Conservation (phyloP, 2,797 vertebrate species). For the Furcifer pardalis region DNA sequence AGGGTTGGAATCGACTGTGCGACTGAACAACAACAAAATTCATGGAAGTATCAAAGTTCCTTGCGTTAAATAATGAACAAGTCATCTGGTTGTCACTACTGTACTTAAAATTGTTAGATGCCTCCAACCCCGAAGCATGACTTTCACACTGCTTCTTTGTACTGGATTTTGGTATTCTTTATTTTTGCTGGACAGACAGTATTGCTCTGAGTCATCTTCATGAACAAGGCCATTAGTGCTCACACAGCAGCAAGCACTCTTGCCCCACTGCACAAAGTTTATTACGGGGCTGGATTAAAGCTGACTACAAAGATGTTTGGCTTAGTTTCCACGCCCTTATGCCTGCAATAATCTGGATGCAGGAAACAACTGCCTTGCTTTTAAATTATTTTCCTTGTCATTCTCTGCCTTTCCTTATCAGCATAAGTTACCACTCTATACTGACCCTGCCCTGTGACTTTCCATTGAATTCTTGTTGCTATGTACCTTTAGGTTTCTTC, state of each 20-base stretch:
- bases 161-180: background rate
- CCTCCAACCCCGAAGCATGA: background rate
- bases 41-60: background rate
- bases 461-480: background rate
- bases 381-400: conserved; percentile 19
- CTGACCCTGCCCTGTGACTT: background rate
- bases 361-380: background rate
- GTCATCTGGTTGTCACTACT: no score
- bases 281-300: conserved; percentile 1
- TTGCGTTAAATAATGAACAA: no score
- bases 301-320: background rate
- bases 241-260: background rate
- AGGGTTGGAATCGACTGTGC: no score
- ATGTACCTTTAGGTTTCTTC: no score
- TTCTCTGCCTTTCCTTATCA: background rate
- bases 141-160: background rate
- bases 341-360: background rate
- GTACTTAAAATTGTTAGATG: background rate
- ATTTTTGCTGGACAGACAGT: background rate
- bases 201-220: conserved; percentile 10
- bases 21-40: no score
- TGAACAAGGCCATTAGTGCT: background rate
- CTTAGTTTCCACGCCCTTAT: background rate
- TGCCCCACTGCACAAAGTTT: background rate
- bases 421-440: background rate